phyloP scores from a whole-genome alignment of 2,888 invertebrate species.

The Stenotaenia linearis region DNA sequence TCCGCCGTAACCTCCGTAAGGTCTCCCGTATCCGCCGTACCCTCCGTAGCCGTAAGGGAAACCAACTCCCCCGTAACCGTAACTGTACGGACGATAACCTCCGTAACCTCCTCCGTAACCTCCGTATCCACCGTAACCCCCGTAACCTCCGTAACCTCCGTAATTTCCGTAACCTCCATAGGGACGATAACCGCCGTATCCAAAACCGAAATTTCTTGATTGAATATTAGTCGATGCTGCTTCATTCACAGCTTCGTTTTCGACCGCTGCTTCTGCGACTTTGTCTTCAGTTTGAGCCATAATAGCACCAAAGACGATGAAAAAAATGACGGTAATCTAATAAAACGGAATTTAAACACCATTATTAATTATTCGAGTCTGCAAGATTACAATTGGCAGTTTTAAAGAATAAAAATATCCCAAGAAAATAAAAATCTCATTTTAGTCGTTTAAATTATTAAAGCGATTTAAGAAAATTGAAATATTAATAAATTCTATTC shows the following conservation, averaged over 20 bases:
- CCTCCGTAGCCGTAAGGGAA: neutral
- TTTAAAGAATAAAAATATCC: too few relatives aligned
- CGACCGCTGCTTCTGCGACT: neutral
- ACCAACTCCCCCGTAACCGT: neutral
- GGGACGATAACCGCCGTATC: neutral
- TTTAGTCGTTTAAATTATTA: neutral
- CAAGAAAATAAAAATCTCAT: neutral
- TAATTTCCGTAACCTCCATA: neutral
- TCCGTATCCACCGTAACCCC: conserved; percentile 6
- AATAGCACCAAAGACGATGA: neutral
- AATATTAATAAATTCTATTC: too few relatives aligned
- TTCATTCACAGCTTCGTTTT: neutral
- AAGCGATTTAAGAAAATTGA: neutral
- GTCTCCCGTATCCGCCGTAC: neutral
- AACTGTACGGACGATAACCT: neutral
- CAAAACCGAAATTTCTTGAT: neutral
- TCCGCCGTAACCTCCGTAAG: neutral
- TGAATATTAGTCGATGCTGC: neutral
- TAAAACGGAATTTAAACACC: neutral
- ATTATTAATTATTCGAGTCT: neutral
- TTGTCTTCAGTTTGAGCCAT: neutral
- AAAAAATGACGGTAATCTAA: neutral
- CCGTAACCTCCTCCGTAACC: conserved; percentile 5
- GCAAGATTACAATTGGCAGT: too few relatives aligned
- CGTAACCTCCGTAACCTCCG: neutral